These are phyloP conservation scores for Poliocrania exsul DNA, from an alignment of 2,797 vertebrate species.

Conservation along the genomic window DNA sequence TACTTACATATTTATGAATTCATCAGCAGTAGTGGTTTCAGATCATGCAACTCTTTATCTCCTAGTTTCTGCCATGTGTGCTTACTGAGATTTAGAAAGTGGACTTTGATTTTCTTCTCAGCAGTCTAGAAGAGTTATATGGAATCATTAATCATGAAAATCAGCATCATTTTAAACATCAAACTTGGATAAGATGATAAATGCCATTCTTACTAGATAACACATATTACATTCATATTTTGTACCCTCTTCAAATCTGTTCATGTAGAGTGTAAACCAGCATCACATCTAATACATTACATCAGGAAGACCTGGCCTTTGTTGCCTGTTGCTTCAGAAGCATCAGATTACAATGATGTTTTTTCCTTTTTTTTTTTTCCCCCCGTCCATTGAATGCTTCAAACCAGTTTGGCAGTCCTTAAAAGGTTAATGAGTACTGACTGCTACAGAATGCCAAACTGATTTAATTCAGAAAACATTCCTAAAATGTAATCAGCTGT, in stretches of 20 bases:
- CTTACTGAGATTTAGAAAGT: not conserved
- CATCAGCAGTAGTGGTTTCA: not conserved
- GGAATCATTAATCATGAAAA: slow-evolving; percentile 1
- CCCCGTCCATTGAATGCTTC: not conserved
- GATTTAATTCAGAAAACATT: slow-evolving; percentile 63
- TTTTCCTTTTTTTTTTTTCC: not conserved
- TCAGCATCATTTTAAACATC: not conserved
- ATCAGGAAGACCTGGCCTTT: not conserved
- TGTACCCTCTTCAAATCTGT: not conserved
- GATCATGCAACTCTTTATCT: not conserved
- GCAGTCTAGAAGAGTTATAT: not conserved
- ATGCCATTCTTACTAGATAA: not conserved
- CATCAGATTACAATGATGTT: not conserved
- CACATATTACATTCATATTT: not conserved
- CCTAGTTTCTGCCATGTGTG: not conserved
- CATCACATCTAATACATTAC: not conserved
- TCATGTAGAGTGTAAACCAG: not conserved
- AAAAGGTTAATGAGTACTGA: slow-evolving; percentile 61
- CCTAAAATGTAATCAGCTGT: slow-evolving; percentile 44
- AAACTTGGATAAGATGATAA: not conserved
- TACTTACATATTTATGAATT: not conserved
- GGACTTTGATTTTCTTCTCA: not conserved
- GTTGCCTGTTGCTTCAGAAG: slow-evolving; percentile 13
- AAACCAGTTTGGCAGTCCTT: slow-evolving; percentile 30
- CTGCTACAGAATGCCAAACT: slow-evolving; percentile 46